Base-by-base conservation (phyloP, 2,888 invertebrate genomes). In the Saturnia pavonia region DNA sequence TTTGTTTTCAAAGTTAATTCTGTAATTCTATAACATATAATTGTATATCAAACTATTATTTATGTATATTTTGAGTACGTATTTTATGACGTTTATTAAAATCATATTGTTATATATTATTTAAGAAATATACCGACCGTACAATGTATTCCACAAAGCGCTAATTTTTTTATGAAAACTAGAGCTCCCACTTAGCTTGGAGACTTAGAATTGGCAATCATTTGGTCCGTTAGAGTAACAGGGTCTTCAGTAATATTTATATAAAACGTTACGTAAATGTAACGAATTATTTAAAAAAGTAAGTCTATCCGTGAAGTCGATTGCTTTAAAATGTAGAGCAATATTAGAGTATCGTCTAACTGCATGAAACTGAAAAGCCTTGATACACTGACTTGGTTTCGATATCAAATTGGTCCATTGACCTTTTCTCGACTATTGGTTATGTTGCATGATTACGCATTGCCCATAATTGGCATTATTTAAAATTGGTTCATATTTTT, bases 351-450 rank as follows among this genome's bases (percentile, higher is more conserved):
- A 54, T 78, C 80, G 82, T 73, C 79, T 81, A 80, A 82, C 74
- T 81, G 86, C 83, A 89, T 91, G 90, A 91, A 92, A 91, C 87
- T 81, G 72, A 72, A 79, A 88, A 89, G 83, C 92, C 92, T 92
- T 92, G 92, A 85, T 89, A 91, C 84, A 91, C 88, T 92, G 91
- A 92, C 92, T 93, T 90, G 90, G 90, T 91, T 92, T 88, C 89
- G 89, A 90, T 92, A 90, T 87, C 86, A 83, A 78, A 85, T 82
- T 88, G 88, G 88, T 90, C 88, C 90, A 88, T 89, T 92, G 91
- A 92, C 91, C 91, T 92, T 92, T 92, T 88, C 85, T 88, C 84
- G 85, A 84, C 85, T 82, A 78, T 82, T 40, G 40, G 12, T 65
- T 80, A 85, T 84, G 86, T 84, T 87, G 84, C 84, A 83, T 84